phyloP scores from a whole-genome alignment of 2,113 vertebrate genomes.

The Pterocles burchelli region DNA sequence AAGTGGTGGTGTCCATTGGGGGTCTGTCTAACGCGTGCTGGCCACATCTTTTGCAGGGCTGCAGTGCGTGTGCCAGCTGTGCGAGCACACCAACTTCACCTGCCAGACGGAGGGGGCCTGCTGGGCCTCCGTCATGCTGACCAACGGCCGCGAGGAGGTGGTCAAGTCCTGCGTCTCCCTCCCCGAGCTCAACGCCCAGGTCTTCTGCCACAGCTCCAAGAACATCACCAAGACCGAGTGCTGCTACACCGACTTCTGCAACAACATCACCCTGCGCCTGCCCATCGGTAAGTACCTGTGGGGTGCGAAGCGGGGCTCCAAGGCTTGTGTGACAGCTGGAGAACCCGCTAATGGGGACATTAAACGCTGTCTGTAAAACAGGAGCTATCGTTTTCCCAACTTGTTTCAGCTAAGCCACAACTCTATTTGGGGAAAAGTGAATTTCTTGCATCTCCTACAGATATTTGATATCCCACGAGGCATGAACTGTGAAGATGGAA shows the following conservation, averaged over 20 bases:
- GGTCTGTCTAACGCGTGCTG: background rate
- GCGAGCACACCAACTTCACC: constrained; percentile 87
- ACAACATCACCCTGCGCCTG: constrained; percentile 90
- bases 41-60: constrained; percentile 77
- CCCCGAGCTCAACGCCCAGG: constrained; percentile 86
- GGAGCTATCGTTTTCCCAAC: background rate
- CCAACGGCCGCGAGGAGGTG: constrained; percentile 87
- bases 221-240: constrained; percentile 92
- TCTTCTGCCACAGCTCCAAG: constrained; percentile 93
- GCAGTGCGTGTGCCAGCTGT: constrained; percentile 91
- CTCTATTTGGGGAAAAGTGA: background rate
- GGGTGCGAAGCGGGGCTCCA: rapidly evolving
- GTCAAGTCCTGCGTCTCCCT: constrained; percentile 90
- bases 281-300: constrained; percentile 75
- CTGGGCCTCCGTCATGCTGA: constrained; percentile 94
- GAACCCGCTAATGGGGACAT: rapidly evolving
- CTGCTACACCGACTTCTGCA: constrained; percentile 98
- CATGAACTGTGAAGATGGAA: background rate
- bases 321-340: rapidly evolving
- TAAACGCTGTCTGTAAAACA: background rate
- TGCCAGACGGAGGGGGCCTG: constrained; percentile 94
- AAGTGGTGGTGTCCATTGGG: background rate
- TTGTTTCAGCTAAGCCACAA: background rate
- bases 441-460: background rate
- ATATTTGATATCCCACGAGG: rapidly evolving